A percentile compares a stretch with the other conserved stretches of the same genome.
Conservation (phyloP, 2,888 invertebrate species). For the Synergus umbraculus region DNA sequence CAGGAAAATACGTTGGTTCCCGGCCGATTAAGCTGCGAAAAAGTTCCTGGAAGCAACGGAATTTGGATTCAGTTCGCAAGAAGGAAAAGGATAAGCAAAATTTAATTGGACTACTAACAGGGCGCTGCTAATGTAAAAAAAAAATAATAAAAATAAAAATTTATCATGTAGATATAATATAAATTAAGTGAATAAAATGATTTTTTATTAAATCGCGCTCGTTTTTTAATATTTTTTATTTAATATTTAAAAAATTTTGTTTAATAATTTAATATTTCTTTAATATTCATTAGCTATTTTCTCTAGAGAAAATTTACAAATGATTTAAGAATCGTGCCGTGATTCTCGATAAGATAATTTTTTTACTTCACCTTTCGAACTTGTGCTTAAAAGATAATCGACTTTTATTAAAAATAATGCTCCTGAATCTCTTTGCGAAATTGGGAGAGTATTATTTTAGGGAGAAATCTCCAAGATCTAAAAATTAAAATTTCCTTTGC, state of each 20-base stretch:
- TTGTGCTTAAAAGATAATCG: neutral
- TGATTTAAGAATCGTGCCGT: neutral
- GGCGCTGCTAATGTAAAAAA: neutral
- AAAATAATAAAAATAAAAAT: no score
- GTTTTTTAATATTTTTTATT: neutral
- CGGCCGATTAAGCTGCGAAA: slow-evolving; percentile 98
- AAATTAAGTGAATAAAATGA: neutral
- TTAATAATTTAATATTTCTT: neutral
- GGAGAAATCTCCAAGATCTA: no score
- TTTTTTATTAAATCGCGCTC: neutral
- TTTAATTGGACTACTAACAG: slow-evolving; percentile 84
- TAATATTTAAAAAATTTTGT: no score
- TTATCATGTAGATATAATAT: neutral
- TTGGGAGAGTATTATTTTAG: no score
- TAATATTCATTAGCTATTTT: neutral
- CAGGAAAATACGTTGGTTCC: slow-evolving; percentile 97
- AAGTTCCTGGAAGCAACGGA: slow-evolving; percentile 96
- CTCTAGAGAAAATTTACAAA: neutral
- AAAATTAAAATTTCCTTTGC: no score
- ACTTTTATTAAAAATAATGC: neutral
- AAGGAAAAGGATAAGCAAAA: slow-evolving; percentile 97
- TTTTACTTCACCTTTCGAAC: neutral
- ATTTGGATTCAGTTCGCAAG: slow-evolving; percentile 94
- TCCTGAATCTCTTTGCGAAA: no score
- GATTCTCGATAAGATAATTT: neutral